Conservation (phyloP, 2,888 invertebrate genomes). For the Drosophila bunnanda region DNA sequence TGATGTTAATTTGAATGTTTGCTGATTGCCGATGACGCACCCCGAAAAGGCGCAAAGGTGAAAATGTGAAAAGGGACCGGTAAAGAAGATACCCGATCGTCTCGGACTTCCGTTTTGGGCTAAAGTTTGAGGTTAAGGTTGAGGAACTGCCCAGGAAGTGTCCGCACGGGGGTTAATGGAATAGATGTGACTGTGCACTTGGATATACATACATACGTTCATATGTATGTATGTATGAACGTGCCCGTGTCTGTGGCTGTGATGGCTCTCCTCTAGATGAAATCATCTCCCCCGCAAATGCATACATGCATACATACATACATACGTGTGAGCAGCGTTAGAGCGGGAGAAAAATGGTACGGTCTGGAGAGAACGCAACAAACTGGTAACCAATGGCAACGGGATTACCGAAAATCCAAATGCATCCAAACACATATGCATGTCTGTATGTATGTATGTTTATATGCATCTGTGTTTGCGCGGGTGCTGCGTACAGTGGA, state of each 20-base stretch:
- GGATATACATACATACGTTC: conserved; percentile 1
- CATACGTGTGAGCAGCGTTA: not conserved
- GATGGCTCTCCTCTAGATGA: conserved; percentile 15
- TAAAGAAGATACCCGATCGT: conserved; percentile 44
- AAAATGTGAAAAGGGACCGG: conserved; percentile 41
- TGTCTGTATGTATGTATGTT: conserved; percentile 1
- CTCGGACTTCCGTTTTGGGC: conserved; percentile 67
- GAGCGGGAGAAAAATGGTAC: not conserved
- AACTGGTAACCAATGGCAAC: conserved; percentile 66
- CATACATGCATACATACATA: not conserved
- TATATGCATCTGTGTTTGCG: conserved; percentile 12
- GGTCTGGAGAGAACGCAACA: conserved; percentile 19
- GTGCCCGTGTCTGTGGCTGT: not conserved
- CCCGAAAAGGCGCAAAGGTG: conserved; percentile 42
- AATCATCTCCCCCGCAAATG: conserved; percentile 3
- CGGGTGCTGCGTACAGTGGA: conserved; percentile 18
- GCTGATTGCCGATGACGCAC: conserved; percentile 47
- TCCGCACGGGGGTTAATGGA: conserved; percentile 44
- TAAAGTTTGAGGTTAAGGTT: conserved; percentile 73
- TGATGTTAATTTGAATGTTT: conserved; percentile 34
- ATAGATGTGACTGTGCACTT: conserved; percentile 23
- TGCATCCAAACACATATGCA: conserved; percentile 39
- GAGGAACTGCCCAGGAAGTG: conserved; percentile 49
- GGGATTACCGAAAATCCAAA: conserved; percentile 48
- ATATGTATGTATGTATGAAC: not conserved